These are phyloP conservation scores for Panurus biarmicus DNA, from an alignment of 2,113 vertebrate genomes.

Conservation along the genomic window DNA sequence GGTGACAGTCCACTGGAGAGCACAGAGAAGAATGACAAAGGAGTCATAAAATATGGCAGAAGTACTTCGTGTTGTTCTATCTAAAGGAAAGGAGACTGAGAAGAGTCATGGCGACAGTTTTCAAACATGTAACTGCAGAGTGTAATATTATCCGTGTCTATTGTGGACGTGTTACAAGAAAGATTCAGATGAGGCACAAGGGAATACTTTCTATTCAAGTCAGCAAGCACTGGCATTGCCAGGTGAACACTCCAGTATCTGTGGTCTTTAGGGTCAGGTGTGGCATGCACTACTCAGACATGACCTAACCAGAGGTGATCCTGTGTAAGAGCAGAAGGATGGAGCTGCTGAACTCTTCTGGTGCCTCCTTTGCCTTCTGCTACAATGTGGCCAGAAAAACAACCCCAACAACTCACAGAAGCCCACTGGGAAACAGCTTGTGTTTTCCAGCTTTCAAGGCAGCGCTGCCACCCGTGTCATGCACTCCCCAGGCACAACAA, in stretches of 20 bases:
- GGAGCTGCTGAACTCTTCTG: not conserved
- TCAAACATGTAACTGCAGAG: not conserved
- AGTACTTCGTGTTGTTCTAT: not conserved
- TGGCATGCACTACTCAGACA: not conserved
- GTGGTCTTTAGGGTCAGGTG: no score
- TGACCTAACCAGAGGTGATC: no score
- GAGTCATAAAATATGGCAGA: not conserved
- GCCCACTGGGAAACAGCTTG: not conserved
- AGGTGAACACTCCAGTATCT: accelerated
- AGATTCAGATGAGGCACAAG: not conserved
- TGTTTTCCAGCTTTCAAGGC: not conserved
- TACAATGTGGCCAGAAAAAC: not conserved
- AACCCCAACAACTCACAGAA: accelerated
- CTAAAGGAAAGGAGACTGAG: not conserved
- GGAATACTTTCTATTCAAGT: not conserved
- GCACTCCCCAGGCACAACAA: not conserved
- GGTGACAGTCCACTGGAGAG: not conserved
- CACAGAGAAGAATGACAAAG: not conserved
- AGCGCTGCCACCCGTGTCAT: accelerated
- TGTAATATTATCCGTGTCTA: not conserved
- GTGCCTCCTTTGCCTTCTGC: not conserved
- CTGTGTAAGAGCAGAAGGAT: accelerated
- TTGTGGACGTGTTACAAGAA: not conserved
- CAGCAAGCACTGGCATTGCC: not conserved
- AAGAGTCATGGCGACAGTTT: not conserved